Base-by-base conservation (phyloP, 2,888 invertebrate species). In the Phoenoteleia sp. region DNA sequence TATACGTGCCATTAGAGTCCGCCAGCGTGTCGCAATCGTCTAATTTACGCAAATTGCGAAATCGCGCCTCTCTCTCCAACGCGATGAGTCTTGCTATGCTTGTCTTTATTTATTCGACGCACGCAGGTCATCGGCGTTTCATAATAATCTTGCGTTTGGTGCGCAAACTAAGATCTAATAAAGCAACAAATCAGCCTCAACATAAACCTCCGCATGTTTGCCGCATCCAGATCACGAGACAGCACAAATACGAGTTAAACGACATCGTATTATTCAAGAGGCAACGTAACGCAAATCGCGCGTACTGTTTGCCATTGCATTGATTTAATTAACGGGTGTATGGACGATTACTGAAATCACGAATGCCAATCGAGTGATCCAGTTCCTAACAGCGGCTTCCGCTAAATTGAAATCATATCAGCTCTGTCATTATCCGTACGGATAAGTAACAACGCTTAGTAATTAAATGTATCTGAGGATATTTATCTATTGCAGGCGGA, bases 131-230 rank as follows among this genome's bases (percentile, higher is more conserved):
- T 6, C 4, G 9, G 21, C 25, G 52, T 54, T 54, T 54, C 25
- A 84, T 88, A 79, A 80, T 83, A 89, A 89, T 86, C 88, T 87
- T 85, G 85, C 75, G 64, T 84, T 83, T 82, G 84, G 80, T 66
- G 83, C 69, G 87, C 90, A 90, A 92, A 91, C 92, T 92, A 93
- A 93, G 93, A 93, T 93, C 93, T 93, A 93, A 93, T 93, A 93
- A 93, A 93, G 93, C 93, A 91, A 93, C 93, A 93, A 93, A 93
- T 93, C 93, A 93, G 91, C 87, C 89, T 91, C 91, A 90, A 89
- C 89, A 66, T 75, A 45, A 60, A 64, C 54, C 72, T 60, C 45
- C 21, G 19, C 47, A 25, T 83, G 58, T 67, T 54, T 45, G 66
- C 60, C 58, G 42, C 58, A 9, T 39, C 29, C 17, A 7, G 42